Base-by-base conservation (phyloP, 2,888 invertebrate species). In the Pharmacophagus antenor region DNA sequence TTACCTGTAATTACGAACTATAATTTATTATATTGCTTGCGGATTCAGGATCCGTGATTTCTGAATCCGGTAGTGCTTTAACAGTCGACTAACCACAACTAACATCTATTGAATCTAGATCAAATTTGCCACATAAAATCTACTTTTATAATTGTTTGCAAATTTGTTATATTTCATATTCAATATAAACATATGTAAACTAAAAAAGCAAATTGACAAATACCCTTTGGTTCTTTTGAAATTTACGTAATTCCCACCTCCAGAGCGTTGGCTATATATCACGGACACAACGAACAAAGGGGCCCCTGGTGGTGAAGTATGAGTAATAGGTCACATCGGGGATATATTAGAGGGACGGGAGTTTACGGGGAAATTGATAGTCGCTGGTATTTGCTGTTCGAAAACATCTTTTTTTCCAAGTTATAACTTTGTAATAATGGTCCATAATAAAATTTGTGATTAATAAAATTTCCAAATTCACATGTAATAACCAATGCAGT, bases 281-380 rank as follows among this genome's bases (percentile, higher is more conserved):
- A 70, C 56, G 17, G 49, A 37, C 50, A 53, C 50, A 47, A 42
- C 62, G 63, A 62, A 68, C 68, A 69, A 69, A 68, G 67, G 64
- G 56, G 55, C 64, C 63, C 63, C 63, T 65, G 65, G 65, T 65
- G 64, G 46, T 66, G 70, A 67, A 66, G 69, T 70, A 68, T 71
- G 70, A 70, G 66, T 69, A 66, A 70, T 70, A 65, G 65, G 68
- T 62, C 65, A 62, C 67, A 58, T 48, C 56, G 65, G 61, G 57
- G 69, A 69, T 69, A 72, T 69, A 72, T 72, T 67, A 70, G 67
- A 57, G 61, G 58, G 63, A 62, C 64, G 63, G 48, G 64, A 68
- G 66, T 67, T 69, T 62, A 56, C 57, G 55, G 61, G 52, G 49
- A 60, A 67, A 70, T 67, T 70, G 68, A 71, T 69, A 63, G 67